A percentile compares a stretch with the other conserved stretches of the same genome.
Evolutionary conservation across 2,797 vertebrate species (phyloP).

Genomic region (Pangasius krempfi): DNA sequence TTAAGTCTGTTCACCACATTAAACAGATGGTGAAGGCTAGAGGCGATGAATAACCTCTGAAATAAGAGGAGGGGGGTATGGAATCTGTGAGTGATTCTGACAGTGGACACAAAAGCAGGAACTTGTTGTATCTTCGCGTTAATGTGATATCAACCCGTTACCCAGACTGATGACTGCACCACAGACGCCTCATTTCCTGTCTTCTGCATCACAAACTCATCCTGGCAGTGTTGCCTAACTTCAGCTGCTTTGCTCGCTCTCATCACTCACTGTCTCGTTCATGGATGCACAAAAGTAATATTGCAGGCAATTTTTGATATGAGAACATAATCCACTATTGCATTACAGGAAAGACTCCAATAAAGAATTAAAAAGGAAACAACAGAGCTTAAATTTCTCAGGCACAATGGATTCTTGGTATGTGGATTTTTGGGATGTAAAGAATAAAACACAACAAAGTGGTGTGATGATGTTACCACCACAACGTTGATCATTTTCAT

Average conservation of each 20-base stretch:
- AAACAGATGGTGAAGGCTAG: slow-evolving; percentile 43
- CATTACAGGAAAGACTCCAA: background rate
- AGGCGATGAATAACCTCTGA: background rate
- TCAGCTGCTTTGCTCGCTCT: background rate
- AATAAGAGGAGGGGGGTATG: background rate
- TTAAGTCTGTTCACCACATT: background rate
- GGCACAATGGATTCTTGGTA: background rate
- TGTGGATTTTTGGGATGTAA: background rate
- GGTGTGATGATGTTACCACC: background rate
- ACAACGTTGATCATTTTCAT: background rate
- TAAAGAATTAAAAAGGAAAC: background rate
- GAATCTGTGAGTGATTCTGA: slow-evolving; percentile 11
- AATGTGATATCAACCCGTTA: slow-evolving; percentile 42
- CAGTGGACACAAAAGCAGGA: slow-evolving; percentile 43
- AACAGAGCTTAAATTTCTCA: background rate
- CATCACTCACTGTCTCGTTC: slow-evolving; percentile 49
- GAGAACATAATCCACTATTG: slow-evolving; percentile 24
- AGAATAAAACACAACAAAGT: background rate
- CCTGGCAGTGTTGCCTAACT: slow-evolving; percentile 28
- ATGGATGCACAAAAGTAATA: slow-evolving; percentile 1
- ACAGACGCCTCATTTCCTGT: slow-evolving; percentile 39
- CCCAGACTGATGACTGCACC: slow-evolving; percentile 48
- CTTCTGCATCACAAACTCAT: slow-evolving; percentile 30
- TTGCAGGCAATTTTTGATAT: slow-evolving; percentile 30
- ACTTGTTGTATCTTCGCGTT: slow-evolving; percentile 45